phyloP scores from a whole-genome alignment of 2,797 vertebrate species.

The Limnodromus scolopaceus region DNA sequence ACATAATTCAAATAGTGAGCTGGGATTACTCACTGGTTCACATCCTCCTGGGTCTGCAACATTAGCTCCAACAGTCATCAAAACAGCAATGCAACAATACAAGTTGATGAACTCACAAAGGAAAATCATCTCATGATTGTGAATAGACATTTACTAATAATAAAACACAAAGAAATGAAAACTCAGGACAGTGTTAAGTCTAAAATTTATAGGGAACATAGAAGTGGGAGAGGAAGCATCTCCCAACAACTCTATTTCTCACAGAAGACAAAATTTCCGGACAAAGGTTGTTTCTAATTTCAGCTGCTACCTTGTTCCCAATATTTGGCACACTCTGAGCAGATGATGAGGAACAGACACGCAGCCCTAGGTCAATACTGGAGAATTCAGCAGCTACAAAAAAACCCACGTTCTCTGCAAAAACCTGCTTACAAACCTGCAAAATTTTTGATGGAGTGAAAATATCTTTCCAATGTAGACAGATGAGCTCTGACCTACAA shows the following conservation, averaged over 20 bases:
- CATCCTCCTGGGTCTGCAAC: slow-evolving; percentile 46
- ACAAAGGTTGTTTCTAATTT: neutral
- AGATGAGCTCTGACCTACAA: slow-evolving; percentile 9
- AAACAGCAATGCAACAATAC: slow-evolving; percentile 29
- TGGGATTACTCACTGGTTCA: slow-evolving; percentile 55
- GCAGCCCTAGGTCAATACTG: neutral
- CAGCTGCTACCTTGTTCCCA: neutral
- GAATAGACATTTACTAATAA: slow-evolving; percentile 51
- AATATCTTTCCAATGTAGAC: slow-evolving; percentile 19
- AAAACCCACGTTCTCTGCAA: neutral
- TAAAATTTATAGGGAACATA: neutral
- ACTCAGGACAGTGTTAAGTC: slow-evolving; percentile 8
- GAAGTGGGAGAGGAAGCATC: neutral
- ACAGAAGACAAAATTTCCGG: neutral
- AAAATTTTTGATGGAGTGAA: slow-evolving; percentile 14
- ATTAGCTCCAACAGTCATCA: slow-evolving; percentile 1
- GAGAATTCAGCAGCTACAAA: neutral
- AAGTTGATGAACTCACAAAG: slow-evolving; percentile 55
- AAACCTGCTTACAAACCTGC: neutral
- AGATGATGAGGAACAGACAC: neutral
- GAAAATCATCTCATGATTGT: slow-evolving; percentile 37
- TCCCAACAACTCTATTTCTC: neutral
- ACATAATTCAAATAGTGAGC: slow-evolving; percentile 42
- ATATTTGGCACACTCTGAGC: neutral
- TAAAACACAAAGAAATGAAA: slow-evolving; percentile 20